These are phyloP conservation scores for Cydia strobilella DNA, from an alignment of 1,140 invertebrate species.

Conservation along the genomic window DNA sequence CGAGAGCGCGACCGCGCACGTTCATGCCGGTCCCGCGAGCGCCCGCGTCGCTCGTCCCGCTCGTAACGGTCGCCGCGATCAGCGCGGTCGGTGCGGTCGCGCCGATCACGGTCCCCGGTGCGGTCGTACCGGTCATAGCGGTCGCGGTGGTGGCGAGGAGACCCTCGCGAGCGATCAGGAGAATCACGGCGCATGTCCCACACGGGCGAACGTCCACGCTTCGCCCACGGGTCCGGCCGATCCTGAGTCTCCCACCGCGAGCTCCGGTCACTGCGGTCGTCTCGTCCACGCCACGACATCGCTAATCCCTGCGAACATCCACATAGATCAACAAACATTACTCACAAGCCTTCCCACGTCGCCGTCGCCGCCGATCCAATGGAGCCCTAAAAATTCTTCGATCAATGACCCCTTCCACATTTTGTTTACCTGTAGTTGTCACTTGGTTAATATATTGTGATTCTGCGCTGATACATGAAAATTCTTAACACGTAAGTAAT, in stretches of 20 bases:
- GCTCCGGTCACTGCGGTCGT: constrained; percentile 49
- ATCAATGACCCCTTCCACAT: constrained; percentile 40
- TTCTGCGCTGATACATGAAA: neutral
- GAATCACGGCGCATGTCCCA: constrained; percentile 65
- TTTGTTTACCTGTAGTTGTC: constrained; percentile 39
- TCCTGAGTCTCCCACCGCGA: constrained; percentile 58
- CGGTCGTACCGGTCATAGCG: constrained; percentile 56
- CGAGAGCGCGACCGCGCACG: constrained; percentile 43
- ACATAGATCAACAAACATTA: constrained; percentile 56
- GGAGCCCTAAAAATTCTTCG: constrained; percentile 35
- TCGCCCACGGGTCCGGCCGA: constrained; percentile 42
- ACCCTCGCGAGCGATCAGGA: neutral
- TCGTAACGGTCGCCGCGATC: constrained; percentile 51
- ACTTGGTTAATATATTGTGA: constrained; percentile 24
- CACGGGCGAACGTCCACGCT: constrained; percentile 56
- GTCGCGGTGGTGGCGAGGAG: constrained; percentile 49
- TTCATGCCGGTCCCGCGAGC: constrained; percentile 44
- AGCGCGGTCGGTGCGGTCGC: constrained; percentile 48
- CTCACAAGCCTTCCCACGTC: constrained; percentile 41
- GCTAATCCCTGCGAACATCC: constrained; percentile 70
- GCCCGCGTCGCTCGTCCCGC: constrained; percentile 45
- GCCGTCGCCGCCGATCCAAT: constrained; percentile 27
- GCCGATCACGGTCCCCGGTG: constrained; percentile 47
- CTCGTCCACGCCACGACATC: constrained; percentile 72
- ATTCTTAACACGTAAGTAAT: neutral